Conservation (phyloP, 1,140 invertebrate species). For the Cylas formicarius region DNA sequence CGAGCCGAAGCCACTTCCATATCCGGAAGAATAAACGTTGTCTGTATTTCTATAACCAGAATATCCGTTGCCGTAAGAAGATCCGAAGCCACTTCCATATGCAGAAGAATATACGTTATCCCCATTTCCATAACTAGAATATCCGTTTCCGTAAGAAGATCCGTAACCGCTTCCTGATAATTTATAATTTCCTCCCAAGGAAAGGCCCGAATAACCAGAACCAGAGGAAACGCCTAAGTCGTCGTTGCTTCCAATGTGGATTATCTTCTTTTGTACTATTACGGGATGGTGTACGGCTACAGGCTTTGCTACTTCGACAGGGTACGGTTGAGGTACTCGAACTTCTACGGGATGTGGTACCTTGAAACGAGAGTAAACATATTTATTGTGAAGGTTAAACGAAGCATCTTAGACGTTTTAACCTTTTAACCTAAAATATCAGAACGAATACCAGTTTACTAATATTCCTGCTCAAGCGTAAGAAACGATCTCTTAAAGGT, state of each 20-base stretch:
- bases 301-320: constrained; percentile 15
- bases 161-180: neutral
- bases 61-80: constrained; percentile 1
- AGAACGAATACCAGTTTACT: too few species aligned
- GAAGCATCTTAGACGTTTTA: too few species aligned
- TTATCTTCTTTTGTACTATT: constrained; percentile 19
- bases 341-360: constrained; percentile 23
- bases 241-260: constrained; percentile 8
- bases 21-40: neutral
- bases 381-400: too few species aligned
- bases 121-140: too few species aligned
- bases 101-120: too few species aligned
- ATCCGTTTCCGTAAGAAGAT: neutral
- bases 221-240: neutral
- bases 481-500: too few species aligned
- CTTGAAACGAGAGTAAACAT: constrained; percentile 9
- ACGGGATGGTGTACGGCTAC: constrained; percentile 18
- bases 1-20: neutral
- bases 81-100: neutral
- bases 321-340: constrained; percentile 17
- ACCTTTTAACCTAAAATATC: too few species aligned
- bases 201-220: neutral
- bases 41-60: neutral
- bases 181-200: neutral
- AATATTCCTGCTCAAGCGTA: too few species aligned